Base-by-base conservation (phyloP, 2,797 vertebrate genomes). In the Centroberyx gerrardi region DNA sequence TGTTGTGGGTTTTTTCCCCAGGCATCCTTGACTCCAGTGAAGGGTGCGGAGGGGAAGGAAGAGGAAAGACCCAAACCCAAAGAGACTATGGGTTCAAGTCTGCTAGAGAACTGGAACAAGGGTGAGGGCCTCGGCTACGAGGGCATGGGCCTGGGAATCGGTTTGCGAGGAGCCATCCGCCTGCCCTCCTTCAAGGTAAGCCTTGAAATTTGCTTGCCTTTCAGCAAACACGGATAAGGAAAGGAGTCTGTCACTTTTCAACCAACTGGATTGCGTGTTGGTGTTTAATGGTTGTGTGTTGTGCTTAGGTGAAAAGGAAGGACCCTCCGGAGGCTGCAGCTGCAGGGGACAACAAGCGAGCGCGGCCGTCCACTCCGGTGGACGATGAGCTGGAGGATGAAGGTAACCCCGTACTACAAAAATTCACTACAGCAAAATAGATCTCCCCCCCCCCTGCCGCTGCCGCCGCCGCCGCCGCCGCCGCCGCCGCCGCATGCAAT, bases 51-150 rank as follows among this genome's bases (percentile, higher is more conserved):
- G 72, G 95, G 90, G 62, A 98, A 99, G 79, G 92, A 99, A 5
- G 98, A 98, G 71, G 98, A 99, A 55, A 95, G 96, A 67, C 96
- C 96, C 1, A 99, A 99, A 93, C 97, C 96, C 0, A 99, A 97
- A 92, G 98, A 99, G 89, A 96, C 94, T 1, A 94, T 98, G 0
- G 92, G 96, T 3, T 97, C 98, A 0, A 97, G 97, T 84, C 91
- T 99, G 61, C 68, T 99, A 87, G 98, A 99, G 91, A 98, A 97
- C 70, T 99, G 97, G 98, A 96, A 97, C 93, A 99, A 99, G 90
- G 98, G 96, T 4, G 98, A 99, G 78, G 96, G 96, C 5, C 92
- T 99, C 61, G 97, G 97, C 60, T 99, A 97, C 0, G 98, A 99
- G 84, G 96, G 96, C 8, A 97, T 99, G 27, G 97, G 98, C 66